These are phyloP conservation scores for Trichonephila clavipes DNA, from an alignment of 1,140 invertebrate species.

Conservation along the genomic window DNA sequence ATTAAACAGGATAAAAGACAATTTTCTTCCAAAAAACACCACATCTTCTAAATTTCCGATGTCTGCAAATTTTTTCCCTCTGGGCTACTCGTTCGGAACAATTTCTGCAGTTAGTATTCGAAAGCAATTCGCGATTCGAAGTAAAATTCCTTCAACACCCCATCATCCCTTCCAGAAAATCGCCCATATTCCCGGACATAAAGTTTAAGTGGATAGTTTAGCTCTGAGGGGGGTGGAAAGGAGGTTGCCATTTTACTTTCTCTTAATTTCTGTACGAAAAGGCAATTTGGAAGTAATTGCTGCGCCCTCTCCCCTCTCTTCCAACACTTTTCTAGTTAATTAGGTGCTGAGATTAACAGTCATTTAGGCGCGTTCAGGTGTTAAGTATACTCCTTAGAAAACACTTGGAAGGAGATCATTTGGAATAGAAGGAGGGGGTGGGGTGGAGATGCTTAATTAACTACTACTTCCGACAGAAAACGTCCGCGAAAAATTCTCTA, in stretches of 20 bases:
- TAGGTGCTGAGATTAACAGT: conserved; percentile 74
- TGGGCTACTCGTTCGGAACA: neutral
- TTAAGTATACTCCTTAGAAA: conserved; percentile 62
- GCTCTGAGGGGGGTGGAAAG: neutral
- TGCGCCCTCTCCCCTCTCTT: neutral
- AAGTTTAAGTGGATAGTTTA: conserved; percentile 15
- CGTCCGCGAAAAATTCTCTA: conserved; percentile 34
- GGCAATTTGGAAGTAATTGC: conserved; percentile 65
- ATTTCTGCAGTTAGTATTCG: neutral
- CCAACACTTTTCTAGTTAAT: conserved; percentile 71
- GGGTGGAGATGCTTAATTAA: conserved; percentile 39
- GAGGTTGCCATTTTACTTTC: neutral
- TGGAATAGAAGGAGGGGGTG: neutral
- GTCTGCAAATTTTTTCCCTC: neutral
- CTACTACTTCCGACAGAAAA: neutral
- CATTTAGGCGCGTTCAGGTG: conserved; percentile 74
- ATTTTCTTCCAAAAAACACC: neutral
- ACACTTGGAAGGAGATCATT: conserved; percentile 55
- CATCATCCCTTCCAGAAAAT: neutral
- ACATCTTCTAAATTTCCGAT: neutral
- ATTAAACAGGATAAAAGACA: neutral
- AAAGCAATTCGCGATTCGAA: neutral
- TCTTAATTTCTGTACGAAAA: conserved; percentile 21
- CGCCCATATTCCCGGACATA: neutral
- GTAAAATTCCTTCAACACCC: neutral